Evolutionary conservation across 2,797 vertebrate genomes (phyloP).

Genomic region (Remorina albescens): DNA sequence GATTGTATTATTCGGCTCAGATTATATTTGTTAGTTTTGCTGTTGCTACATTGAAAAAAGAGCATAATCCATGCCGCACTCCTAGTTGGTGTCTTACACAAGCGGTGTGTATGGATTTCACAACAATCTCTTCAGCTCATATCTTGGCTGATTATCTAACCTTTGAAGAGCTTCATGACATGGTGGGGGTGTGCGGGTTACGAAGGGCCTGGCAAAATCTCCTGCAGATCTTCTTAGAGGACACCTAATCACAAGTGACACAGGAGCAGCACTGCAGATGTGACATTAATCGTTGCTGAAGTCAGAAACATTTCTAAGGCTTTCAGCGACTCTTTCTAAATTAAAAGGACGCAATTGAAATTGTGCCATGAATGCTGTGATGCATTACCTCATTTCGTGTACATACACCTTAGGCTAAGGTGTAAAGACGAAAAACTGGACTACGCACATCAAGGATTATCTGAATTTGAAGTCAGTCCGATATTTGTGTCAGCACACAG

Average conservation of each 20-base stretch:
- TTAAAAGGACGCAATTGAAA: conserved; percentile 58
- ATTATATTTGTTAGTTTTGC: too few species aligned
- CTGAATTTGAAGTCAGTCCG: too few species aligned
- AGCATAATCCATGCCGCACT: not conserved
- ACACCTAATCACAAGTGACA: conserved; percentile 83
- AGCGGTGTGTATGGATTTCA: conserved; percentile 50
- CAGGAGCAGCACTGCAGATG: conserved; percentile 67
- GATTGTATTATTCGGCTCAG: not conserved
- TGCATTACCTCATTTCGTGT: conserved; percentile 58
- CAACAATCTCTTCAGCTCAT: conserved; percentile 49
- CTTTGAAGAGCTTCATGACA: conserved; percentile 36
- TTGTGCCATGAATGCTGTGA: conserved; percentile 35
- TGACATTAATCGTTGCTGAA: conserved; percentile 81
- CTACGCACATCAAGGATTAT: not conserved
- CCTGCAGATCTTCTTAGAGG: conserved; percentile 72
- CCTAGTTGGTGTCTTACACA: conserved; percentile 15
- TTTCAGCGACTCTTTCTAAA: conserved; percentile 68
- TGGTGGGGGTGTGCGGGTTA: conserved; percentile 38
- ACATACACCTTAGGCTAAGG: conserved; percentile 8
- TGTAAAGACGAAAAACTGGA: conserved; percentile 2
- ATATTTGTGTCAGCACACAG: conserved; percentile 6
- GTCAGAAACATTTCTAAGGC: conserved; percentile 77
- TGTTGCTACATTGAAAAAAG: too few species aligned
- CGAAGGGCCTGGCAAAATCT: conserved; percentile 59
- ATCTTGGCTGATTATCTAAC: conserved; percentile 72